Conservation (phyloP, 64 coral and sea anemone genomes). For the Montipora foliosa region DNA sequence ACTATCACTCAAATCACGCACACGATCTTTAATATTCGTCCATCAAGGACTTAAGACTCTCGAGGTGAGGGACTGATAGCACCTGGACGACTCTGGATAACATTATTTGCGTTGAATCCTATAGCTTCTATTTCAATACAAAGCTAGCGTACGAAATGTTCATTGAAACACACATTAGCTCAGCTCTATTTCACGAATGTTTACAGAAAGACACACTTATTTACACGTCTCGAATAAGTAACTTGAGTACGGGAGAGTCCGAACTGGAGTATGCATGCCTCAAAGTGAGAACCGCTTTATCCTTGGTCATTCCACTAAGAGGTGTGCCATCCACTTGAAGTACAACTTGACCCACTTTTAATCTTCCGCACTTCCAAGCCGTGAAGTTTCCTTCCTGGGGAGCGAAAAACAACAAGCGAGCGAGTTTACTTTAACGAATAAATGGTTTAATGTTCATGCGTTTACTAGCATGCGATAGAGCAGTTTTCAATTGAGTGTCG, state of each 20-base stretch:
- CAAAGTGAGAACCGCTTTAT: constrained; percentile 75
- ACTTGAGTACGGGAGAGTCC: constrained; percentile 45
- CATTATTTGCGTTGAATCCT: too few species aligned
- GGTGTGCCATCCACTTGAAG: constrained; percentile 79
- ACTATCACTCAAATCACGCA: too few species aligned
- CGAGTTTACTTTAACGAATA: neutral
- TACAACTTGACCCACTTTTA: constrained; percentile 78
- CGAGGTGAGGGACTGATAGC: too few species aligned
- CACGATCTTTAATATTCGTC: too few species aligned
- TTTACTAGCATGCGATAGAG: too few species aligned
- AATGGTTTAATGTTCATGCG: neutral
- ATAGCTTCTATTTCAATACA: too few species aligned
- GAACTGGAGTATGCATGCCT: constrained; percentile 79
- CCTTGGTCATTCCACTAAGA: constrained; percentile 81
- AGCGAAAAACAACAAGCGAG: neutral
- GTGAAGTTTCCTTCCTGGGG: constrained; percentile 79
- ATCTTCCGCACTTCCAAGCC: constrained; percentile 68
- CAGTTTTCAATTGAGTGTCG: too few species aligned
- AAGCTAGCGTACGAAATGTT: too few species aligned
- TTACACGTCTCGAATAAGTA: constrained; percentile 64
- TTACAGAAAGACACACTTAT: neutral
- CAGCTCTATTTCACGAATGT: neutral
- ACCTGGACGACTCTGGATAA: too few species aligned
- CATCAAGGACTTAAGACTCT: too few species aligned
- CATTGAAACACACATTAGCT: neutral